Evolutionary conservation across 2,797 vertebrate genomes (phyloP), one percentile per base, ranked within the genome.

Genomic region (Gymnocypris eckloni): DNA sequence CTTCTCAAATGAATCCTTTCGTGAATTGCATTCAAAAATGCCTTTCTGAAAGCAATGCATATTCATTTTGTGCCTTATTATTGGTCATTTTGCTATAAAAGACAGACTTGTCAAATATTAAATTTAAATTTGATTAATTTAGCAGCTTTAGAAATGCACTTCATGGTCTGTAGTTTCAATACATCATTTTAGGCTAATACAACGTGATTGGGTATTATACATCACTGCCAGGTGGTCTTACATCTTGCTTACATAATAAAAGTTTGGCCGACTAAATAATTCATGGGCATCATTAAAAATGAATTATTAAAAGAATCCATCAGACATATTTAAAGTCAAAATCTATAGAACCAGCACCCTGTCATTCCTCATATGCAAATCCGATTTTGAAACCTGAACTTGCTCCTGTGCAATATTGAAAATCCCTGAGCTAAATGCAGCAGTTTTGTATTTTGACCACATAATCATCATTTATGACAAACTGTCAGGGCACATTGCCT

Each of bases 271-370:
- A 87, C 89, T 95, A 91, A 95, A 96, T 96, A 90, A 96, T 96
- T 95, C 92, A 96, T 95, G 90, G 89, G 92, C 93, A 93, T 96
- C 95, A 95, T 96, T 95, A 95, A 95, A 93, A 93, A 95, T 96
- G 93, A 95, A 96, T 95, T 95, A 96, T 96, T 96, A 94, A 95
- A 94, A 93, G 86, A 94, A 92, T 94, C 93, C 92, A 93, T 93
- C 92, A 93, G 94, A 93, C 93, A 92, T 94, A 93, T 95, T 94
- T 95, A 95, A 95, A 92, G 91, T 95, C 93, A 64, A 95, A 95
- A 96, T 95, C 94, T 94, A 95, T 94, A 93, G 91, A 89, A 93
- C 93, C 93, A 93, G 92, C 92, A 93, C 93, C 93, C 93, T 92
- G 91, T 92, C 91, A 91, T 86, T 90, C 90, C 92, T 93, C 91